Base-by-base conservation (phyloP, 2,888 invertebrate genomes). In the Lepidochitona cinerea region DNA sequence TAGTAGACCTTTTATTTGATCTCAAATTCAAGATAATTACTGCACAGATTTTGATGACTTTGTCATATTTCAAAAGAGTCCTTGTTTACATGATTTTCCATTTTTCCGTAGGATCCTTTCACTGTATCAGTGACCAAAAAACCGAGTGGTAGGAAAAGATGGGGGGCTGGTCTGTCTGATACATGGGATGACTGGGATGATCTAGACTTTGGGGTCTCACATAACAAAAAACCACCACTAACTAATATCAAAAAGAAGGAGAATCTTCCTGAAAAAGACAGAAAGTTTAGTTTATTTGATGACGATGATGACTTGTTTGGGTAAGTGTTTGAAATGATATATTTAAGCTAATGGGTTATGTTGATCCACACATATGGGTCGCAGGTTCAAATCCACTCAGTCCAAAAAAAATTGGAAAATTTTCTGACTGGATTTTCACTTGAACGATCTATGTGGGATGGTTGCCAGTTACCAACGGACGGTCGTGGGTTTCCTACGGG, bases 161-260 rank as follows among this genome's bases (percentile, higher is more conserved):
- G 89, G 89, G 88, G 87, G 12, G 84, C 78, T 0, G 85, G 85
- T 2, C 79, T 84, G 35, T 84, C 85, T 0, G 87, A 88, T 73
- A 87, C 87, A 12, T 86, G 87, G 87, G 89, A 89, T 73, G 88
- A 87, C 76, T 86, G 83, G 79, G 86, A 88, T 67, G 88, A 89
- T 71, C 80, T 88, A 70, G 89, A 88, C 72, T 82, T 85, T 64
- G 78, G 77, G 49, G 29, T 52, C 29, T 76, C 83, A 2, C 83
- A 83, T 0, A 82, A 76, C 52, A 87, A 68, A 37, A 36, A 53
- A 29, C 67, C 72, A 36, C 79, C 83, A n/a, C 71, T 77, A 29
- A 81, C 81, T 1, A 70, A 81, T 37, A 80, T 83, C 9, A 79
- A 80, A 36, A 74, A 77, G 49, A 75, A 77, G 23, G 81, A 82